Conservation (phyloP, 2,797 vertebrate species). For the Morus bassanus region DNA sequence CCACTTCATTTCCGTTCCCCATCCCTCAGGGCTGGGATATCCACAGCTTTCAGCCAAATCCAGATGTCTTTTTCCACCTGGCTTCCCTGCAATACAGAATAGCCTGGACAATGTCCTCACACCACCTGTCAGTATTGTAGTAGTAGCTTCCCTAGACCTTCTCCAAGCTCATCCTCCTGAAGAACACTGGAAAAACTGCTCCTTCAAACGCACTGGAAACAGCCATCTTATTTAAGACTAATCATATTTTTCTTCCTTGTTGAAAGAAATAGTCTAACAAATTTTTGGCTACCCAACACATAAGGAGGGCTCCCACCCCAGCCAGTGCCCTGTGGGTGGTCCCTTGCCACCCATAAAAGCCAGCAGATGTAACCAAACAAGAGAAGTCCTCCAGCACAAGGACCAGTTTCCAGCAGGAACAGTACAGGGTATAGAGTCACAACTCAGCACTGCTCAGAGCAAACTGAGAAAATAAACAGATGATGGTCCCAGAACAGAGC, state of each 20-base stretch:
- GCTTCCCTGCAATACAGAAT: background rate
- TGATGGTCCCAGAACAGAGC: background rate
- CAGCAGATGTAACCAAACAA: background rate
- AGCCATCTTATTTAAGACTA: fast-evolving
- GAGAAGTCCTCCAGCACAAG: background rate
- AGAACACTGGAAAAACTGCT: background rate
- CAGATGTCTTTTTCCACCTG: background rate
- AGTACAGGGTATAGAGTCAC: fast-evolving
- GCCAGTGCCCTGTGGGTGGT: background rate
- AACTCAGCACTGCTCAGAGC: background rate
- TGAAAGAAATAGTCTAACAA: background rate
- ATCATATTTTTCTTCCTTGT: background rate
- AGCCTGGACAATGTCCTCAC: background rate
- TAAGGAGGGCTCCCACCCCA: background rate
- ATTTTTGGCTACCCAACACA: background rate
- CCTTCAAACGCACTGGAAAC: background rate
- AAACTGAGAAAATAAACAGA: background rate
- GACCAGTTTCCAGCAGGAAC: background rate
- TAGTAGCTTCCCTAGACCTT: background rate
- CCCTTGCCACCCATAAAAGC: background rate
- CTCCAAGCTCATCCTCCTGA: background rate
- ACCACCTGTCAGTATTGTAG: background rate
- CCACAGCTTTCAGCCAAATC: background rate
- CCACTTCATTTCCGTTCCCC: background rate
- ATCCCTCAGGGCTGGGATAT: background rate